phyloP scores from a whole-genome alignment of 92 coral and sea anemone species.

The Galaxea fascicularis region DNA sequence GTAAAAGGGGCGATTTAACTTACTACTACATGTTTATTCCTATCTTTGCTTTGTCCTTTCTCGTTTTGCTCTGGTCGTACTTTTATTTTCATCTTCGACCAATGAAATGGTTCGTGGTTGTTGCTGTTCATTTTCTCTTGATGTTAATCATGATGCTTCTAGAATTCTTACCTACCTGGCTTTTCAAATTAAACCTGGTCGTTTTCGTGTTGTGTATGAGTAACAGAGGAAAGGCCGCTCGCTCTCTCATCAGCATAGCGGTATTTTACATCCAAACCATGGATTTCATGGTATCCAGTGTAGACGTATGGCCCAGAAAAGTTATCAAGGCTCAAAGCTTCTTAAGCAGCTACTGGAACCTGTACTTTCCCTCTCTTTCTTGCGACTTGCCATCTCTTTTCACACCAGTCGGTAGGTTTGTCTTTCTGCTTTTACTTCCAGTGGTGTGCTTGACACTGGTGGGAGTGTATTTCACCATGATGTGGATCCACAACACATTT shows the following conservation, averaged over 20 bases:
- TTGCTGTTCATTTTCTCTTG: conserved; percentile 49
- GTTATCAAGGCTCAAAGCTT: conserved; percentile 60
- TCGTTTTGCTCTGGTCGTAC: conserved; percentile 52
- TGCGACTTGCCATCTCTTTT: conserved; percentile 68
- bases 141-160: conserved; percentile 52
- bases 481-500: conserved; percentile 20
- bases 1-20: conserved; percentile 44
- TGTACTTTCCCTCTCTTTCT: conserved; percentile 68
- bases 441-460: conserved; percentile 27
- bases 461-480: conserved; percentile 37
- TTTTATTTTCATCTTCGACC: conserved; percentile 39
- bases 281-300: conserved; percentile 75
- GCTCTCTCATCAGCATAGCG: conserved; percentile 66
- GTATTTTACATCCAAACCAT: conserved; percentile 78
- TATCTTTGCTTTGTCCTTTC: conserved; percentile 47
- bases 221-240: conserved; percentile 42
- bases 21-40: conserved; percentile 47
- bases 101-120: conserved; percentile 50
- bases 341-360: conserved; percentile 74
- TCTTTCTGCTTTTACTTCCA: conserved; percentile 67
- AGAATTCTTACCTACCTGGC: conserved; percentile 68
- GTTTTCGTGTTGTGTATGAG: conserved; percentile 62
- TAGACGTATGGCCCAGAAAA: conserved; percentile 68
- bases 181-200: conserved; percentile 61
- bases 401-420: conserved; percentile 64